Evolutionary conservation across 2,888 invertebrate species (phyloP), one percentile per base, ranked within the genome.

Genomic region (Troides oblongomaculatus): DNA sequence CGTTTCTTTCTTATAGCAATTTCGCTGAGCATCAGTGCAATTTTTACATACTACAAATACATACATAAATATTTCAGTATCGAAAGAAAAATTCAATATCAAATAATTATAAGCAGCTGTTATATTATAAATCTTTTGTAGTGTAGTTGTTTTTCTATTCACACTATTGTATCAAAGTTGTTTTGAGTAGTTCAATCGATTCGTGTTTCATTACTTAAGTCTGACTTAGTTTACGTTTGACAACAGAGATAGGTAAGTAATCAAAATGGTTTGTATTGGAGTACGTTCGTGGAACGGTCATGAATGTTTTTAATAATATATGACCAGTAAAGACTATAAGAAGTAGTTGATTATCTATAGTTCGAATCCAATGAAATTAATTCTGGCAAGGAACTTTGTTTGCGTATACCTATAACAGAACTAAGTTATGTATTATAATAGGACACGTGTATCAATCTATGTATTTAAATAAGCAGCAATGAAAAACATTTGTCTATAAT

Each of bases 401-500:
- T 10, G 39, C 8, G 0, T 39, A 0, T 39, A 39, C 39, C 8
- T 39, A 39, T 39, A 39, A 39, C 39, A 39, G 10, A 39, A 7
- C 39, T 39, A 39, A 39, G 1, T 39, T 7, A 39, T 39, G 8
- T 39, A 39, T 7, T 10, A 50, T 4, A 50, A 50, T 17, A 2
- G 10, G 50, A 14, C 2, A 18, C 14, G 14, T 50, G 18, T 50
- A 18, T 50, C 14, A 17, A 46, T 46, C 1, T 14, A 57, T 36
- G 21, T 66, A 25, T 66, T 58, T 39, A 66, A 18, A 36, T 53
- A 17, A 10, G 53, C 53, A 36, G n/a, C 2, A 36, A 43, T 50
- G 18, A 17, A 56, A 64, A 6, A 23, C 53, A 8, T n/a, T 57
- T 39, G 67, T 43, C 14, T 21, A 61, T 56, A 61, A 67, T 59